Evolutionary conservation across 1,140 invertebrate species (phyloP), one percentile per base, ranked within the genome.

Genomic region (Zelostemma sp.): DNA sequence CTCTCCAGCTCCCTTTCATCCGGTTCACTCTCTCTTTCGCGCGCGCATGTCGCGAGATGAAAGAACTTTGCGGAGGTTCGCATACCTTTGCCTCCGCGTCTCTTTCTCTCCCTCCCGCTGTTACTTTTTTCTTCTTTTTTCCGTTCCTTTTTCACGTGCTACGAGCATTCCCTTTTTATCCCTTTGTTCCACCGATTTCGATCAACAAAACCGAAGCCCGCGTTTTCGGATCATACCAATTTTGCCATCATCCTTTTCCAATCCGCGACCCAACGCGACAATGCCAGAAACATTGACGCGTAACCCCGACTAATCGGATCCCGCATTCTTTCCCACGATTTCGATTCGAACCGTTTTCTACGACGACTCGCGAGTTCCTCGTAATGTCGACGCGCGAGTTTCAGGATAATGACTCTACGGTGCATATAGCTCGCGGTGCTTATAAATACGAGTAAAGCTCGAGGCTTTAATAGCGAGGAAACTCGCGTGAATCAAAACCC

Each of bases 261-360:
- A 38, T 4, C 28, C 5, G 11, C 28, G 28, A 5, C 28, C 73
- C 74, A 68, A 76, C 71, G 68, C 64, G 73, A 70, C 83, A 85
- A 83, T 83, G 81, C 82, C 81, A 81, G 72, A 78, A 80, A 65
- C 75, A 25, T 25, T 25, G 21, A 25, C 21, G 21, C 21, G 21
- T 25, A n/a, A n/a, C 8, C 21, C 21, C 8, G 3, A 4, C 8
- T 25, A 25, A 25, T 25, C 21, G 21, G n/a, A n/a, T n/a, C n/a
- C 21, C 21, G 21, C 21, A 8, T 25, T 25, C 21, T 25, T 25
- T 25, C 21, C 21, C 21, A 25, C 21, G 21, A 45, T 49, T 58
- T 48, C 54, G 14, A 55, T 68, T 68, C 46, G 49, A 61, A 53
- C 49, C 40, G 35, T 75, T 67, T 67, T 70, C 35, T n/a, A n/a